These are phyloP conservation scores for Tachina lurida DNA, from an alignment of 2,888 invertebrate species.

Conservation along the genomic window DNA sequence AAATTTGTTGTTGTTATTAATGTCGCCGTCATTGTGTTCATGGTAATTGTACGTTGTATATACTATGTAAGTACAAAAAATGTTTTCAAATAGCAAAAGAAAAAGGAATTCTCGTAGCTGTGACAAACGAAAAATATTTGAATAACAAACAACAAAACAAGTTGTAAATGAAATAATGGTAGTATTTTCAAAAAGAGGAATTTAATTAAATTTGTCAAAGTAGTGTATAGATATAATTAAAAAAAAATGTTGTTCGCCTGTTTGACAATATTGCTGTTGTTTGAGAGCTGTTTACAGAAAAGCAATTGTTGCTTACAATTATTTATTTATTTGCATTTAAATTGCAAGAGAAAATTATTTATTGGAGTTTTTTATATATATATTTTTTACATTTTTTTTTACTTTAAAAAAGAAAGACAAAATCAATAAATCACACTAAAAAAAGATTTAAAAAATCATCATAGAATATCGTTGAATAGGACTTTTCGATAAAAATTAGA, in stretches of 20 bases:
- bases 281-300: too few species aligned
- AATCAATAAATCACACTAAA: too few species aligned
- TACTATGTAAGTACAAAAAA: background rate
- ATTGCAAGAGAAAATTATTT: background rate
- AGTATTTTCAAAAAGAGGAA: conserved; percentile 10
- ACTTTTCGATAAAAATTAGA: too few species aligned
- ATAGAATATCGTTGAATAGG: too few species aligned
- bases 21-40: conserved; percentile 1
- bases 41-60: conserved; percentile 8
- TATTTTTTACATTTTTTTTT: too few species aligned
- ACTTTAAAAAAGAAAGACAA: too few species aligned
- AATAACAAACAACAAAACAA: conserved; percentile 27
- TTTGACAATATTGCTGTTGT: background rate
- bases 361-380: background rate
- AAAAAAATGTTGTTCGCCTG: background rate
- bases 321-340: background rate
- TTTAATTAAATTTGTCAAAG: conserved; percentile 50
- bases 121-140: conserved; percentile 7
- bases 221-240: background rate
- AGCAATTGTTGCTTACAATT: background rate
- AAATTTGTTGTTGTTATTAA: conserved; percentile 2
- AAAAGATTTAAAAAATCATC: too few species aligned
- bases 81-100: background rate
- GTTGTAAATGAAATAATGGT: conserved; percentile 11
- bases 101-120: background rate